phyloP scores from a whole-genome alignment of 2,797 vertebrate genomes.

The Peromyscus melanophrys region DNA sequence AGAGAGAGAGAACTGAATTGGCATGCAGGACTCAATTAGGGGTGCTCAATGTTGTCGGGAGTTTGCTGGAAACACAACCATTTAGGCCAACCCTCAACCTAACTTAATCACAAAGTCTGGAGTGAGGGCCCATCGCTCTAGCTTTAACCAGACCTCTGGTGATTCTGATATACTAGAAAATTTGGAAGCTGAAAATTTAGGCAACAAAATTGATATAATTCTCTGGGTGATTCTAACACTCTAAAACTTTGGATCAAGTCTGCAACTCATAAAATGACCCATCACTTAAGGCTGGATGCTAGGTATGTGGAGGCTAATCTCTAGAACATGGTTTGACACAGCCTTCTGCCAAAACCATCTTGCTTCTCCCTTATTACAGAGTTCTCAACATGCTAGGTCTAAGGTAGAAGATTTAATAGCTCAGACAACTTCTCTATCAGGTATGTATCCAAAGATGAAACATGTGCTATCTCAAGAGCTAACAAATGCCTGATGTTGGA shows the following conservation, averaged over 20 bases:
- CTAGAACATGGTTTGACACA: neutral
- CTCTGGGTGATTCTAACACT: neutral
- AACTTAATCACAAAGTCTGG: neutral
- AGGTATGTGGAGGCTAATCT: neutral
- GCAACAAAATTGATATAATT: neutral
- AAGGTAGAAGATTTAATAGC: neutral
- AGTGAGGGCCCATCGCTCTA: too few relatives aligned
- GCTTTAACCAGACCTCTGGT: neutral
- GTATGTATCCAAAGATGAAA: neutral
- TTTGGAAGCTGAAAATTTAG: neutral
- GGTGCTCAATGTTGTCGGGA: neutral
- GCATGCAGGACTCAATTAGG: neutral
- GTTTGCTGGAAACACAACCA: neutral
- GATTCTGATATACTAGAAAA: neutral
- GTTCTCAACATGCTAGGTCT: neutral
- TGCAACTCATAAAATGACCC: neutral
- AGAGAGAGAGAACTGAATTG: neutral
- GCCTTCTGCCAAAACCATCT: neutral
- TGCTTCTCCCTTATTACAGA: neutral
- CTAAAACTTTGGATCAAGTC: neutral
- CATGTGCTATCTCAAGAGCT: neutral
- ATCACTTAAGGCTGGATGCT: neutral
- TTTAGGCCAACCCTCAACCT: neutral
- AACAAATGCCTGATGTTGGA: neutral
- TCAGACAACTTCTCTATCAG: neutral